Evolutionary conservation across 2,888 invertebrate genomes (phyloP), one percentile per base, ranked within the genome.

Genomic region (Beris morrisii): DNA sequence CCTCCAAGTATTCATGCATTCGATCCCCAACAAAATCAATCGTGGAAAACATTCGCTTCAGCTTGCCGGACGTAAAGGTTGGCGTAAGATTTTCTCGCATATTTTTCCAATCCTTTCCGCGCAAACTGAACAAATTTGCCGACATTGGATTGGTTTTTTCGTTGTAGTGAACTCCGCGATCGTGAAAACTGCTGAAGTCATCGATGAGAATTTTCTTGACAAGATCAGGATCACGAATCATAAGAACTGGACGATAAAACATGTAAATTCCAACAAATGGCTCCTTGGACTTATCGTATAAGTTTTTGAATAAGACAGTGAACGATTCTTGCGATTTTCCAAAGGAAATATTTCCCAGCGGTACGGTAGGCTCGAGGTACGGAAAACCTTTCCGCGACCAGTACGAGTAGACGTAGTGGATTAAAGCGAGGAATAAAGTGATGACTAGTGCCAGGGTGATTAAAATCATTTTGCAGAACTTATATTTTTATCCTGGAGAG

Each of bases 21-120:
- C 38, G 30, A 53, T 64, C 31, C 64, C 52, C 67, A 56, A 54
- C 55, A 13, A 82, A 77, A 54, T 83, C 79, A n/a, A 87, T 82
- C 4, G 84, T 81, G 0, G 82, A 80, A 71, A 84, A 86, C 84
- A 87, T 85, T 5, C 78, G 81, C 73, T 85, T 87, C 64, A 88
- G 75, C 75, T 87, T 87, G n/a, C 84, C 84, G 0, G 86, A 82
- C 1, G 87, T 85, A 73, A 87, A 88, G 0, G 85, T 83, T 1
- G 87, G 85, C 1, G 87, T 84, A 73, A 88, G 78, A 72, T 85
- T 85, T 1, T 82, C 70, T 12, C 88, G 80, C 15, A 87, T 75
- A 52, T 79, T 81, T 74, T 83, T 86, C 88, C 88, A 88, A 70
- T 83, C 80, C 6, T 82, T 78, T 0, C 85, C 86, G 54, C 82